Conservation (phyloP, 2,113 vertebrate species). For the Cryptotis parvus region DNA sequence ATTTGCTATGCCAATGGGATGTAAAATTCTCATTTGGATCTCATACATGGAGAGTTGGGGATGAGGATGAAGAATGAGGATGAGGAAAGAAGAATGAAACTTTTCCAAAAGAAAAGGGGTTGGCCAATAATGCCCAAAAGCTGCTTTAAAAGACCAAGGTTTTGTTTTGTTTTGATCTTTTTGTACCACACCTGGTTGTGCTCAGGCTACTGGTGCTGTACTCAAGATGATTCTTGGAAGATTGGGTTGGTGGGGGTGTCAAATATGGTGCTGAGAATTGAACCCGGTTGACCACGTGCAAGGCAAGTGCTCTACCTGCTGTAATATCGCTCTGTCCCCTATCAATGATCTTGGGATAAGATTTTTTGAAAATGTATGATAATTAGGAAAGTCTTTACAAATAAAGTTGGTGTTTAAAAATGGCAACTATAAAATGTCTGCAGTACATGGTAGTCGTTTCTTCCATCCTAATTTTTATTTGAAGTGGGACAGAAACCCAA, state of each 20-base stretch:
- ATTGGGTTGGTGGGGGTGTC: no score
- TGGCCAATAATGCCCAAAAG: background rate
- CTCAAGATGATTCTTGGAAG: no score
- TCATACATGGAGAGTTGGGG: background rate
- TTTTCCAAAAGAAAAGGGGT: background rate
- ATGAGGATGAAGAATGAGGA: no score
- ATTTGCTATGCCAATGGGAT: background rate
- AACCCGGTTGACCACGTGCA: no score
- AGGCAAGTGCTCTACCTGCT: no score
- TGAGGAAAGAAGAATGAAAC: background rate
- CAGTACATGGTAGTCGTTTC: background rate
- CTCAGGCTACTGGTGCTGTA: no score
- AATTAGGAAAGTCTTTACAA: background rate
- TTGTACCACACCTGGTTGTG: no score
- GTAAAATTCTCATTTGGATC: background rate
- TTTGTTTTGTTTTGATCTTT: no score
- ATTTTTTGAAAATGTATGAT: background rate
- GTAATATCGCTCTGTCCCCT: no score
- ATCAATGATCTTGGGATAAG: no score
- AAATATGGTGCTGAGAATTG: no score
- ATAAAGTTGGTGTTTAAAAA: background rate
- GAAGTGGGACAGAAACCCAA: background rate
- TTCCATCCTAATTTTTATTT: background rate
- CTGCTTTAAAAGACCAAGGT: background rate
- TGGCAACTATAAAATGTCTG: background rate